Base-by-base conservation (phyloP, 2,797 vertebrate genomes). In the Vireo griseus region DNA sequence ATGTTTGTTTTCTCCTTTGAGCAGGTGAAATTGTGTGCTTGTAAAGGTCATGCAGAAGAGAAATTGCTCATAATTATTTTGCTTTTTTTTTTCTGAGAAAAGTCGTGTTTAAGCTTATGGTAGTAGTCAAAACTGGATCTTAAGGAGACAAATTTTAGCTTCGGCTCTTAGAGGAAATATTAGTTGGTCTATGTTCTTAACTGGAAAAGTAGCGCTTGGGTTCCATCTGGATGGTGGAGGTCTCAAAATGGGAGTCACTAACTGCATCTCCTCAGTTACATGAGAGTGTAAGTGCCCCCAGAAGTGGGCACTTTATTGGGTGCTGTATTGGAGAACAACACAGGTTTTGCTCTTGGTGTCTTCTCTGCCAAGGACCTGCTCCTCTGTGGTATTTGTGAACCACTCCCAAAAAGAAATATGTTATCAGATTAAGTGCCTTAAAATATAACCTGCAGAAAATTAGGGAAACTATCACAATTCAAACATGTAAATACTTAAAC, bases 111-210 rank as follows among this genome's bases (percentile, higher is more conserved):
- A 63, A 55, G 17, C 10, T 91, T 73, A 77, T 16, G 39, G 11
- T 63, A 20, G 33, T 29, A 66, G 44, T 33, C 3, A 1, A 33
- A 94, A 22, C 16, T 8, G 15, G 10, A 69, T 67, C n/a, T 44
- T 82, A 21, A 0, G 0, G 7, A 47, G 44, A 26, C 16, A 12
- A 13, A 39, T 22, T 8, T 1, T 1, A 9, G 47, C 18, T 35
- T 89, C 50, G 20, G 4, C 10, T 84, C 7, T 68, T 45, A 76
- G 42, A 18, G 24, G 29, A 76, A 73, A 54, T 45, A 15, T 61
- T 72, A 24, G 7, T 5, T 61, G 16, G 6, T 76, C 21, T 85
- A 1, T 71, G 9, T 57, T 48, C 37, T 86, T 17, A 35, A 39
- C 25, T 4, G 54, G 42, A 65, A 72, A 61, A 85, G 29, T 9